Conservation (phyloP, 2,888 invertebrate genomes). For the Lasioglossum marginatum region DNA sequence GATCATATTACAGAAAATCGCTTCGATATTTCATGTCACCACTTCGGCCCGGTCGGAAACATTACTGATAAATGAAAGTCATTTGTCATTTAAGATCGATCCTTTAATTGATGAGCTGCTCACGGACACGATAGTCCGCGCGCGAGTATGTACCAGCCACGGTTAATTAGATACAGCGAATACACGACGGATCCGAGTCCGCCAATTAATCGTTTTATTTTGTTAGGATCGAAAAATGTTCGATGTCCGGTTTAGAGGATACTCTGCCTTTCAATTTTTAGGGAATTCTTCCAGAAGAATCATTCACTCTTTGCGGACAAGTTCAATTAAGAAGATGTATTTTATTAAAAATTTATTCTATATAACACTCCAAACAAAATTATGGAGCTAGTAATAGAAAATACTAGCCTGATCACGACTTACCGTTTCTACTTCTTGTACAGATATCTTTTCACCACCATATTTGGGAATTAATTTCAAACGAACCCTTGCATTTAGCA, state of each 20-base stretch:
- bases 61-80: slow-evolving; percentile 59
- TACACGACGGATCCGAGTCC: slow-evolving; percentile 30
- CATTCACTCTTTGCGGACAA: neutral
- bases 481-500: too few relatives aligned
- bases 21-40: slow-evolving; percentile 64
- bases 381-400: neutral
- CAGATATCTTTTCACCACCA: too few relatives aligned
- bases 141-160: slow-evolving; percentile 33
- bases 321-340: too few relatives aligned
- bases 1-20: slow-evolving; percentile 62
- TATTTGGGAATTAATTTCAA: too few relatives aligned
- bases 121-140: slow-evolving; percentile 24
- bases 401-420: too few relatives aligned
- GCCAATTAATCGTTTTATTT: slow-evolving; percentile 42
- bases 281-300: neutral
- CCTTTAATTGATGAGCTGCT: slow-evolving; percentile 57
- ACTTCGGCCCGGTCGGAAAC: slow-evolving; percentile 45
- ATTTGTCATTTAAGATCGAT: slow-evolving; percentile 63
- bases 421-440: too few relatives aligned
- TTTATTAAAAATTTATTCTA: neutral
- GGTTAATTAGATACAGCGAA: slow-evolving; percentile 55
- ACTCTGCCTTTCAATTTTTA: neutral
- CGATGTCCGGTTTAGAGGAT: neutral
- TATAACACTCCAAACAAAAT: neutral
- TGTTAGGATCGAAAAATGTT: neutral